These are phyloP conservation scores for Tarsius wallacei DNA, from an alignment of 2,797 vertebrate species.

Conservation along the genomic window DNA sequence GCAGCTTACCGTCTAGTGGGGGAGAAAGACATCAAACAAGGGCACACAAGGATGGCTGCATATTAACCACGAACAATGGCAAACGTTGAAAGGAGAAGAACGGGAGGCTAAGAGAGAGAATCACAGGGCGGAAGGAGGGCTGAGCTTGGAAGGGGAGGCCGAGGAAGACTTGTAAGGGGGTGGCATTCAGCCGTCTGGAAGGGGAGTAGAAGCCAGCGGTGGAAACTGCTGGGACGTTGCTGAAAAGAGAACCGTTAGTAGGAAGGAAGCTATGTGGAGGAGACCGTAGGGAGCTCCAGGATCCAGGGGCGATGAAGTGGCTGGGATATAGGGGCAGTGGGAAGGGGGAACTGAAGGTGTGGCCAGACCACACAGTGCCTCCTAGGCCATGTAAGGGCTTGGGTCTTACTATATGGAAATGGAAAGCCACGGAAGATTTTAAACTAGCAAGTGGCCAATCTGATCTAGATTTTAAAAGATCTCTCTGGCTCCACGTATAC, in stretches of 20 bases:
- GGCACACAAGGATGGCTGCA: neutral
- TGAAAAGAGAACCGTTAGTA: neutral
- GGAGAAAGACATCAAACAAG: neutral
- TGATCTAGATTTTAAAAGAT: neutral
- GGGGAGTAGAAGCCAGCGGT: neutral
- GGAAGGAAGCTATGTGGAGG: neutral
- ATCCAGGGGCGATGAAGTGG: neutral
- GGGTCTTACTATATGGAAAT: neutral
- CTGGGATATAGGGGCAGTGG: neutral
- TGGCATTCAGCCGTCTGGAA: neutral
- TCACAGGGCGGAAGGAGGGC: accelerated
- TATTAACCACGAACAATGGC: neutral
- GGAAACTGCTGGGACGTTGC: neutral
- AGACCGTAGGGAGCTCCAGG: neutral
- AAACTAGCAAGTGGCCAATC: neutral
- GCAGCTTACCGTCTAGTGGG: neutral
- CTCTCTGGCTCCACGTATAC: neutral
- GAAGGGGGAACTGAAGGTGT: neutral
- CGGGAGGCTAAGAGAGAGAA: neutral
- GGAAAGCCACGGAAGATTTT: neutral
- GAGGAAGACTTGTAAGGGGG: neutral
- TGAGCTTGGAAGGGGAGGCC: neutral
- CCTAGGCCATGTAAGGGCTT: neutral
- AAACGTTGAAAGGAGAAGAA: neutral
- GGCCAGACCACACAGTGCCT: neutral